These are phyloP conservation scores for Picathartes gymnocephalus DNA, from an alignment of 2,113 vertebrate genomes.

Conservation along the genomic window DNA sequence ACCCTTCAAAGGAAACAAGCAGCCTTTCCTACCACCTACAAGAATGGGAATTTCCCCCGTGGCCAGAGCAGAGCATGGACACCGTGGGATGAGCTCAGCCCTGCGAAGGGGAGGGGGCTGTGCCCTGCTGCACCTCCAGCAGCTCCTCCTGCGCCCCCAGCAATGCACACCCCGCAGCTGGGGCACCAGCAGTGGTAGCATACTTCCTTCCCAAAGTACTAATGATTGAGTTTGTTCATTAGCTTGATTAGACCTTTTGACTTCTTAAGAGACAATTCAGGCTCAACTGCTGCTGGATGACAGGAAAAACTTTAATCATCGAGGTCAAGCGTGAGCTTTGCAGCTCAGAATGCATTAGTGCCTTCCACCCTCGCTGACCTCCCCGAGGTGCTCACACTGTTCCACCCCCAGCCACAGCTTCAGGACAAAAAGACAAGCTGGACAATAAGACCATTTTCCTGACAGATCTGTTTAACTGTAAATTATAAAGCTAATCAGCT, in stretches of 20 bases:
- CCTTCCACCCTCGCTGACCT: slow-evolving; percentile 10
- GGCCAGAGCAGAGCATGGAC: not conserved
- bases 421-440: not conserved
- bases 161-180: not conserved
- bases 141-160: not conserved
- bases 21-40: not conserved
- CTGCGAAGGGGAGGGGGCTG: not conserved
- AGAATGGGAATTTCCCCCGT: not conserved
- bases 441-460: not conserved
- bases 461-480: slow-evolving; percentile 15
- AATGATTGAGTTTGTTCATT: slow-evolving; percentile 55
- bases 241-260: slow-evolving; percentile 63
- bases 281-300: slow-evolving; percentile 40
- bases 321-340: slow-evolving; percentile 55
- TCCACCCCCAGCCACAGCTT: slow-evolving; percentile 11
- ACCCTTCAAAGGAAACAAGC: not conserved
- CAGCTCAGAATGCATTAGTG: slow-evolving; percentile 33
- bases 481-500: slow-evolving; percentile 35
- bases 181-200: not conserved
- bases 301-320: slow-evolving; percentile 32
- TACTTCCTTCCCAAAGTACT: slow-evolving; percentile 13
- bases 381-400: not conserved
- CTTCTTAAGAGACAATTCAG: slow-evolving; percentile 50
- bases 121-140: not conserved
- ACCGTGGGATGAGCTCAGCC: not conserved